Conservation (phyloP, 2,113 vertebrate species). For the Strix uralensis region DNA sequence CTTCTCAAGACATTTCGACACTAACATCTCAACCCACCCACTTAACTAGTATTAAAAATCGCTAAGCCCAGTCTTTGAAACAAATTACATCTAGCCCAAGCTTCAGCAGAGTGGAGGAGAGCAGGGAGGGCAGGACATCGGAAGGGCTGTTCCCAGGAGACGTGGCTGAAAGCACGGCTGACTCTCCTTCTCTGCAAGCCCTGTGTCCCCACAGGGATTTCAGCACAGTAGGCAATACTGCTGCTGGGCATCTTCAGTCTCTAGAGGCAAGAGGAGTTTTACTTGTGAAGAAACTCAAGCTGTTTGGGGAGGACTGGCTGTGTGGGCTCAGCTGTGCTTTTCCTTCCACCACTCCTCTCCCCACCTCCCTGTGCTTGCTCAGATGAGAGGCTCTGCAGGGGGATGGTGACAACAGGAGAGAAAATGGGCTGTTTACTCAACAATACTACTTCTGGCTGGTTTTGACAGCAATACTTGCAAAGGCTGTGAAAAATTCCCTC, state of each 20-base stretch:
- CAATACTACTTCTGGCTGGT: background rate
- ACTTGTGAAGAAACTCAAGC: background rate
- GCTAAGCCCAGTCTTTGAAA: background rate
- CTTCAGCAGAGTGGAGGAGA: background rate
- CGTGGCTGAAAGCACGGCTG: background rate
- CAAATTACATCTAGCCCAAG: background rate
- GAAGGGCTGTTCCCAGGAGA: background rate
- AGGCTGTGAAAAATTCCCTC: background rate
- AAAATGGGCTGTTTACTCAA: background rate
- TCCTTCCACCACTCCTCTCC: background rate
- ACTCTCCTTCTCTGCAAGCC: background rate
- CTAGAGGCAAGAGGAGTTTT: background rate
- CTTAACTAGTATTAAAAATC: background rate
- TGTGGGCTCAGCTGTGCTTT: background rate
- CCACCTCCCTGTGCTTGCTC: background rate
- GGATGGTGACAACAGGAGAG: background rate
- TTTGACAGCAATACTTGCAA: background rate
- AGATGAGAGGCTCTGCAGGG: background rate
- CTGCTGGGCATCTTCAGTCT: slow-evolving; percentile 3
- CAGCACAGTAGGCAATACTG: background rate
- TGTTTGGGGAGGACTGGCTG: background rate
- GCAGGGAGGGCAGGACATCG: fast-evolving
- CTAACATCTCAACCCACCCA: background rate
- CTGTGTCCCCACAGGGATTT: fast-evolving
- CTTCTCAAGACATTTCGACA: background rate